Evolutionary conservation across 2,888 invertebrate species (phyloP), one percentile per base, ranked within the genome.

Genomic region (Heliothis peltigera): DNA sequence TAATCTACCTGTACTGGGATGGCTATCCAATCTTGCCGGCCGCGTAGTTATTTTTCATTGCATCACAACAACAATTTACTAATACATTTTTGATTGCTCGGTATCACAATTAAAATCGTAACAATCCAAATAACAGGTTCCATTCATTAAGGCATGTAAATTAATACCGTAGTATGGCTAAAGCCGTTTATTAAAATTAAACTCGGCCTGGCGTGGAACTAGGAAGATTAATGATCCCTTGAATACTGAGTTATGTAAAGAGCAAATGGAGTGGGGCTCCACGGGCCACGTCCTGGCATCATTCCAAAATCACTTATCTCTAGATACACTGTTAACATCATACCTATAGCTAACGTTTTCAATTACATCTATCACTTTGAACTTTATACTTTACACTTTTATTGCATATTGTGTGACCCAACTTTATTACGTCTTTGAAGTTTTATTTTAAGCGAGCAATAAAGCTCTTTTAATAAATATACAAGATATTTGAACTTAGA

Each of bases 131-230:
- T 82, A 88, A 87, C 85, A 85, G 87, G 87, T 86, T 84, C 84
- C 75, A 87, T 89, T 92, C 87, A 90, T 92, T 91, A 89, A 81
- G 83, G 80, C 87, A 89, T 89, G 89, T 91, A 91, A 92, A 92
- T 93, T 88, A 92, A 92, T 93, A 89, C 88, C 83, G 81, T 86
- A 86, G 88, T 89, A 89, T 88, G 87, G 89, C 84, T 88, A 86
- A 89, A 91, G 89, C 90, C 92, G 93, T 94, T 94, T 93, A 94
- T 94, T 94, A 93, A 94, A 93, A 94, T 94, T 92, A 92, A 94
- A 93, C 89, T 91, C 90, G 88, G 89, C 87, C 89, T 93, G 91
- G 92, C 92, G 89, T 91, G 90, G 91, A 91, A 92, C 93, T 93
- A 93, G 92, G 91, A 92, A 95, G 94, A 95, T 94, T 94, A 94